These are phyloP conservation scores for Gallinago undulata DNA, from an alignment of 2,113 vertebrate genomes.

Conservation along the genomic window DNA sequence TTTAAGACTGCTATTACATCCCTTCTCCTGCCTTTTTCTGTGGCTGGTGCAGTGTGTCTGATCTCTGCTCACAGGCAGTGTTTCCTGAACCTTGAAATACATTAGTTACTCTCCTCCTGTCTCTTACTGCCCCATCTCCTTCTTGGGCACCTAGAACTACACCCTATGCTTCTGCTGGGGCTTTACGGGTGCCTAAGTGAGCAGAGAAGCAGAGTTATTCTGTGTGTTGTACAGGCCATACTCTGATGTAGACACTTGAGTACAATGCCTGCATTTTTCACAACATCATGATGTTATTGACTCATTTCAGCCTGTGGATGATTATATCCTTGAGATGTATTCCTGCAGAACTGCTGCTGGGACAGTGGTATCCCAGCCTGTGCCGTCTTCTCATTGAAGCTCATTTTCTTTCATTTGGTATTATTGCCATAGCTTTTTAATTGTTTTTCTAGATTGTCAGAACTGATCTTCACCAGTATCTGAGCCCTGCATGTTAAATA, in stretches of 20 bases:
- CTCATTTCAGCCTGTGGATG: background rate
- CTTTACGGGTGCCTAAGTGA: background rate
- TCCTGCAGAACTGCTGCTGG: background rate
- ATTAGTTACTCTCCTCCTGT: background rate
- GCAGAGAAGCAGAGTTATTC: background rate
- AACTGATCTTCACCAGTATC: background rate
- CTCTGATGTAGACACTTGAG: background rate
- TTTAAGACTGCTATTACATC: background rate
- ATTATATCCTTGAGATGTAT: background rate
- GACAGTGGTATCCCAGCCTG: background rate
- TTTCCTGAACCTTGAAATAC: background rate
- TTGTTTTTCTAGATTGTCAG: background rate
- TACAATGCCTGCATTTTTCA: background rate
- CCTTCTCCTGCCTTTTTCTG: background rate
- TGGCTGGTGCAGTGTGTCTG: background rate
- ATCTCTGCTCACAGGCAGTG: background rate
- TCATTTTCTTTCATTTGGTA: background rate
- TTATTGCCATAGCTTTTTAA: background rate
- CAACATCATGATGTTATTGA: background rate
- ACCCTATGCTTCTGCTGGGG: background rate
- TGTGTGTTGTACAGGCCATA: background rate
- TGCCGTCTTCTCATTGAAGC: background rate
- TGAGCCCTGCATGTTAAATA: background rate
- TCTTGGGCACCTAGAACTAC: background rate
- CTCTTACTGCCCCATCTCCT: background rate